Base-by-base conservation (phyloP, 1,140 invertebrate species). In the Aphelenchoides besseyi region DNA sequence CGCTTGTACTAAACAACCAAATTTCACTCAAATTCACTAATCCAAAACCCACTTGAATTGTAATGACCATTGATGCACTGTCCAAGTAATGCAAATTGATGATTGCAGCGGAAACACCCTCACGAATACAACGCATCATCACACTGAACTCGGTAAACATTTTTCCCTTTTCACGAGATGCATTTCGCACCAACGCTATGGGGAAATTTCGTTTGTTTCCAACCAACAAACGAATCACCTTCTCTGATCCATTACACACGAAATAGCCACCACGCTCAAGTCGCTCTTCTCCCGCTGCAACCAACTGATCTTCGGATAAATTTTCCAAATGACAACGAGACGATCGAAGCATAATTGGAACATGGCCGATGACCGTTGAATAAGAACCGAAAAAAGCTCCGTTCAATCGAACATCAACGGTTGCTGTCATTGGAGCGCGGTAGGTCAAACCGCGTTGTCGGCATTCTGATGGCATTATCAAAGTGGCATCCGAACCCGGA, bases 261-360 rank as follows among this genome's bases (percentile, higher is more conserved):
- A 83, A 83, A 70, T 83, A 83, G 12, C 82, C 82, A 48, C 82
- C 82, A 52, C 72, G 73, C 71, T 83, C 82, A 5, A 75, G 53
- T 1, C 68, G 69, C 73, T 83, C 82, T 72, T 83, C 82, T 3
- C 82, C 82, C 30, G 67, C 67, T 48, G 32, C 16, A 48, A 80
- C 68, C 16, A 83, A 54, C 62, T 83, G 35, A 30, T 79, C 33
- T 52, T 69, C 53, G 1, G 57, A 69, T 53, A 83, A 61, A n/a
- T 64, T 72, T 16, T 59, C 26, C 35, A 83, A 70, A 74, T 84
- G 61, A 68, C 82, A 83, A 9, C 69, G 71, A 64, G 83, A 82
- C 2, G 82, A 83, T 26, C 66, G 41, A 2, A 83, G 79, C 82
- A 83, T 84, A 8, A 83, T 75, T 0, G 82, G 82, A 1, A 84